Conservation (phyloP, 2,113 vertebrate species). For the Castor canadensis region DNA sequence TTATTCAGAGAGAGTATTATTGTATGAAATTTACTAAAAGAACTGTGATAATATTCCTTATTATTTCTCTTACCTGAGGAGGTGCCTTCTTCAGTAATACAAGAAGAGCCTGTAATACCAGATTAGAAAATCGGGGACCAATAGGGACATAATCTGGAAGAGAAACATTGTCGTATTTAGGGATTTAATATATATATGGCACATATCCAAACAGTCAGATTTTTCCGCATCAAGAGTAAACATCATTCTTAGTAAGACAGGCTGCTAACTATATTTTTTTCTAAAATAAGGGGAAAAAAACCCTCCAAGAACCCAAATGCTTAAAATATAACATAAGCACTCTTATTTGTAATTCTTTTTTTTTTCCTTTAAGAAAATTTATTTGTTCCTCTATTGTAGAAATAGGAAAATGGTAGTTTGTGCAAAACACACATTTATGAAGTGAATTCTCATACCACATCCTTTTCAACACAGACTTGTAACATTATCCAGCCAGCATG, state of each 20-base stretch:
- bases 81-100: slow-evolving; percentile 97
- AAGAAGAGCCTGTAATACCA: slow-evolving; percentile 95
- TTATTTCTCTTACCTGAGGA: slow-evolving; percentile 89
- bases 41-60: slow-evolving; percentile 7
- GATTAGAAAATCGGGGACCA: slow-evolving; percentile 97
- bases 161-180: slow-evolving; percentile 53
- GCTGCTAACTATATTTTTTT: background rate
- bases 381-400: slow-evolving; percentile 58
- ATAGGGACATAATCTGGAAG: slow-evolving; percentile 96
- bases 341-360: background rate
- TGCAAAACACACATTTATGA: background rate
- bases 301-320: background rate
- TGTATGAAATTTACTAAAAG: background rate
- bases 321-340: slow-evolving; percentile 9
- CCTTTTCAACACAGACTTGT: background rate
- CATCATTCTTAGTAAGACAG: background rate
- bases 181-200: background rate
- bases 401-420: background rate
- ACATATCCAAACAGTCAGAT: background rate
- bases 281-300: background rate
- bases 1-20: background rate
- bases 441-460: background rate
- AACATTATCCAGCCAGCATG: background rate
- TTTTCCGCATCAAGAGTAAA: slow-evolving; percentile 40
- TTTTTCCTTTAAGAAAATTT: slow-evolving; percentile 65